Conservation (phyloP, 2,888 invertebrate genomes). For the Argynnis bischoffii region DNA sequence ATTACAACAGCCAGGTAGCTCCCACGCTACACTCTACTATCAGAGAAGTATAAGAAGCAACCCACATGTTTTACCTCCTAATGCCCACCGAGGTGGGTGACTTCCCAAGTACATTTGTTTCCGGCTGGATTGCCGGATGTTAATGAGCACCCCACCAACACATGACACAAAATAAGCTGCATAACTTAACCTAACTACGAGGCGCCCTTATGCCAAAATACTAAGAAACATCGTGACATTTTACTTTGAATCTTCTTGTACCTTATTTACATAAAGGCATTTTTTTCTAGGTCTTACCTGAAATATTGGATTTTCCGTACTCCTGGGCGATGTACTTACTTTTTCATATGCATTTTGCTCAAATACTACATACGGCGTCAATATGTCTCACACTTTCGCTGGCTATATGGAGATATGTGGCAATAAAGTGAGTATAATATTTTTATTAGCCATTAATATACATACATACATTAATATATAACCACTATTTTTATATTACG, state of each 20-base stretch:
- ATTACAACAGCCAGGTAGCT: too few relatives aligned
- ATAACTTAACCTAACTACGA: too few relatives aligned
- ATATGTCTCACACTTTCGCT: slow-evolving; percentile 90
- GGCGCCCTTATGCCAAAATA: too few relatives aligned
- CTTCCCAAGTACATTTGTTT: too few relatives aligned
- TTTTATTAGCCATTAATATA: slow-evolving; percentile 25
- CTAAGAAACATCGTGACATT: not conserved
- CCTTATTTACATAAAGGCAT: too few relatives aligned
- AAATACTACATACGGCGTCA: slow-evolving; percentile 91
- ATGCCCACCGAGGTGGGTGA: too few relatives aligned
- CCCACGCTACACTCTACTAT: too few relatives aligned
- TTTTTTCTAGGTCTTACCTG: slow-evolving; percentile 64
- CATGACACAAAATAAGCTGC: too few relatives aligned
- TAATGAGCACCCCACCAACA: too few relatives aligned
- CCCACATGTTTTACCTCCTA: too few relatives aligned
- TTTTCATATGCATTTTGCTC: slow-evolving; percentile 91
- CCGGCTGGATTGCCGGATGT: too few relatives aligned
- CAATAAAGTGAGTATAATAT: slow-evolving; percentile 85
- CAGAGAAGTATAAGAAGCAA: too few relatives aligned
- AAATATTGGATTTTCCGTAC: slow-evolving; percentile 72
- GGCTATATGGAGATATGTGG: slow-evolving; percentile 94
- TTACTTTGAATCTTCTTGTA: not conserved
- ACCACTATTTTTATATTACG: not conserved
- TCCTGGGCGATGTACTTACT: slow-evolving; percentile 88
- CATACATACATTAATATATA: slow-evolving; percentile 13